These are phyloP conservation scores for Auanema sp. DNA, from an alignment of 2,888 invertebrate genomes.

Conservation along the genomic window DNA sequence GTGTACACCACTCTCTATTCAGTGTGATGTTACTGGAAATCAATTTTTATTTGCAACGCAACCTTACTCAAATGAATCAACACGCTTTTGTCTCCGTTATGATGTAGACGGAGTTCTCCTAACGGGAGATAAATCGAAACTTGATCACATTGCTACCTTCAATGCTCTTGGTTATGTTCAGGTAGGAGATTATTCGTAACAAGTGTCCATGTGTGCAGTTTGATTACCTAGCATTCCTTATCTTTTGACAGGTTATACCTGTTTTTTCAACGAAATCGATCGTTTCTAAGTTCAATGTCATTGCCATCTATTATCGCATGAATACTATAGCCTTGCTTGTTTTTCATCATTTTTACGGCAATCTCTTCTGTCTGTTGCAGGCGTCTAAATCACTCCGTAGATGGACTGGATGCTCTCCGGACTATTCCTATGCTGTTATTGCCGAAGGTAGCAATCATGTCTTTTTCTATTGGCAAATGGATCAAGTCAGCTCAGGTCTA, in stretches of 20 bases:
- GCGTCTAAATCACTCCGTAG: constrained; percentile 27
- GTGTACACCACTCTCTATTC: constrained; percentile 9
- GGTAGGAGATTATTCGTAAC: constrained; percentile 3
- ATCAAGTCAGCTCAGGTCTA: constrained; percentile 24
- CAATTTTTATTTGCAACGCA: constrained; percentile 35
- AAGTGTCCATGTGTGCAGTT: too few relatives aligned
- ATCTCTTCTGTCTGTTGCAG: too few relatives aligned
- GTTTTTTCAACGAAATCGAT: constrained; percentile 2
- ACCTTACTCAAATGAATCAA: constrained; percentile 5
- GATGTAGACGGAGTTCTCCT: constrained; percentile 22
- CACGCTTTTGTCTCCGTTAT: constrained; percentile 13
- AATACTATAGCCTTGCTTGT: background rate
- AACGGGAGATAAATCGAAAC: background rate
- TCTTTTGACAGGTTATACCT: background rate
- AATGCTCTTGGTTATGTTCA: constrained; percentile 20
- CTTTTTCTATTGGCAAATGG: constrained; percentile 46
- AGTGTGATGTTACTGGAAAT: constrained; percentile 32
- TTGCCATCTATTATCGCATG: background rate
- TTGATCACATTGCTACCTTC: constrained; percentile 5
- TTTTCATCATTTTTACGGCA: constrained; percentile 4
- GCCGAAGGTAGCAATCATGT: constrained; percentile 41
- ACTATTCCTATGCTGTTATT: constrained; percentile 38
- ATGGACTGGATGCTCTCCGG: constrained; percentile 39
- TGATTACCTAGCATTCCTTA: background rate
- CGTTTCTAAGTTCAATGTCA: background rate